Percentiles rank a stretch among this genome's conserved stretches.
Conservation (phyloP, 2,113 vertebrate species). For the Pomatostomus ruficeps region DNA sequence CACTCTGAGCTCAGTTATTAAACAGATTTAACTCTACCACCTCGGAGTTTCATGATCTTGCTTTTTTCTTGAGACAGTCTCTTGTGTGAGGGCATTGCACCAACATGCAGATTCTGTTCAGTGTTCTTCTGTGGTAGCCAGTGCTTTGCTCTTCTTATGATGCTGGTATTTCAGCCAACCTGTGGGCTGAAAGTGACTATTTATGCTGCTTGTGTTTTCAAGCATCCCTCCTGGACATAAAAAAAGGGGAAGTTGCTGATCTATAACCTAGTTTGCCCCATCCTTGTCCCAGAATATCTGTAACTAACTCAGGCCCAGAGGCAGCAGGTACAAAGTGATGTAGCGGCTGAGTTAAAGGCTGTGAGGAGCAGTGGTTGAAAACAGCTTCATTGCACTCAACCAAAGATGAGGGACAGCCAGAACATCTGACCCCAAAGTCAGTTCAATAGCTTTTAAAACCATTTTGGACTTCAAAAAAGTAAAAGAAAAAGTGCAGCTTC, state of each 20-base stretch:
- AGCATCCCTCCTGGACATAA: background rate
- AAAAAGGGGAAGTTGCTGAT: background rate
- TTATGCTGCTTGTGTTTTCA: background rate
- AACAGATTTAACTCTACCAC: background rate
- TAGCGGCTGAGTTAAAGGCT: background rate
- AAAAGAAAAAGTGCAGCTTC: background rate
- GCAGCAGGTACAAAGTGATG: background rate
- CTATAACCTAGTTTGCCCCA: background rate
- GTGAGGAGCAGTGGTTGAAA: background rate
- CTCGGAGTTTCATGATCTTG: background rate
- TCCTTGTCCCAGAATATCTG: background rate
- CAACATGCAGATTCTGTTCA: background rate
- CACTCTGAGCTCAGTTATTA: background rate
- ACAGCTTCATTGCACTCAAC: background rate
- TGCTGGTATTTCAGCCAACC: background rate
- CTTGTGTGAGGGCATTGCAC: background rate
- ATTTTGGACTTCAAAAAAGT: background rate
- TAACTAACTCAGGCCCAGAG: background rate
- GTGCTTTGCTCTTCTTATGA: background rate
- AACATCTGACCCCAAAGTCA: background rate
- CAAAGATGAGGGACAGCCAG: background rate
- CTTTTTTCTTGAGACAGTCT: background rate
- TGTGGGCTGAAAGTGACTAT: background rate
- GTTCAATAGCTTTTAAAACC: slow-evolving; percentile 4
- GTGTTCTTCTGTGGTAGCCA: background rate